Evolutionary conservation across 2,113 vertebrate species (phyloP).

Genomic region (Halcyon senegalensis): DNA sequence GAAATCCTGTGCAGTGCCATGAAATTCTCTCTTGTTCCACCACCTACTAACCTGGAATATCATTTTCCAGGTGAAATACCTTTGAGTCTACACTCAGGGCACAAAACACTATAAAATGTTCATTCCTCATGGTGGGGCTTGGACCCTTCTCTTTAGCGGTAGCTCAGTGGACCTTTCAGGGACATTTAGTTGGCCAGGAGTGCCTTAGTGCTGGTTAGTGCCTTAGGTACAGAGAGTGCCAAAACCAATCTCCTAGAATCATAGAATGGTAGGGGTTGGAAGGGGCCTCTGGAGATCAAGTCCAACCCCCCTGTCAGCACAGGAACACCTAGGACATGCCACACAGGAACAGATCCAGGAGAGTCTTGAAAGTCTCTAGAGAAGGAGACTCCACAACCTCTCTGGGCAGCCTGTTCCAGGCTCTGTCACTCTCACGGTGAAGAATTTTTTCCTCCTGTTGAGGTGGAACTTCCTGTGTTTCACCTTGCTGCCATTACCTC

Average conservation of each 20-base stretch:
- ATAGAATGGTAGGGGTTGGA: too few relatives aligned
- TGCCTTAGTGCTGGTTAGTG: not conserved
- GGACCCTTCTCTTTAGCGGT: not conserved
- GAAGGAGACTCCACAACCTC: too few relatives aligned
- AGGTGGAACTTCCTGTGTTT: too few relatives aligned
- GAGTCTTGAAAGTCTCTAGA: too few relatives aligned
- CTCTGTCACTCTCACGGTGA: too few relatives aligned
- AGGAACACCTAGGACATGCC: too few relatives aligned
- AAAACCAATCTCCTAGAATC: not conserved
- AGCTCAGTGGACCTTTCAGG: not conserved
- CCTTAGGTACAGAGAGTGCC: not conserved
- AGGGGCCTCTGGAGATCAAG: too few relatives aligned
- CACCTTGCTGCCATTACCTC: too few relatives aligned
- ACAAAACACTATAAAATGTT: not conserved
- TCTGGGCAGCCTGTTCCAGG: too few relatives aligned
- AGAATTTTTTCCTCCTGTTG: too few relatives aligned
- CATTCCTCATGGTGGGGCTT: not conserved
- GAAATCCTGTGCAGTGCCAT: not conserved
- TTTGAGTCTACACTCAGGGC: not conserved
- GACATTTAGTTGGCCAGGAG: accelerated
- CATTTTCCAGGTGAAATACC: not conserved
- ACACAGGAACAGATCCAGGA: too few relatives aligned
- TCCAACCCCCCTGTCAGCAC: too few relatives aligned
- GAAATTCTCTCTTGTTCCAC: not conserved
- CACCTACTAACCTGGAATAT: not conserved